Evolutionary conservation across 2,797 vertebrate genomes (phyloP), one percentile per base, ranked within the genome.

Genomic region (Coregonus suidteri): DNA sequence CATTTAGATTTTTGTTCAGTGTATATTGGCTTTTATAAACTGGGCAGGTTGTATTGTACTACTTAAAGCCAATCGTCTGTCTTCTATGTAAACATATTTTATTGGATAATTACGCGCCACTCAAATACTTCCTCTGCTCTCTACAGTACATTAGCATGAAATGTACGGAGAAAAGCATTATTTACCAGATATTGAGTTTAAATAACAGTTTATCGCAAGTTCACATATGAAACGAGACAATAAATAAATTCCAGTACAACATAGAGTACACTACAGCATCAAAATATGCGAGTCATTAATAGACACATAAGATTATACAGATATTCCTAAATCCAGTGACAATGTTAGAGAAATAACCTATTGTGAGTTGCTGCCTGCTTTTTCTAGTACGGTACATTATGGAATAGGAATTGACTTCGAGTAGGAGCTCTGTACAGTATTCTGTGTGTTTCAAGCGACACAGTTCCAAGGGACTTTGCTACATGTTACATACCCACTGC

Each of bases 191-290:
- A 66, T 75, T 6, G 75, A 71, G 56, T 75, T 76, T 47, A 81
- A 70, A 67, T 70, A 69, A 78, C 51, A 7, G 65, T 11, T 74
- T 75, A 77, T 74, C 9, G 9, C 41, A 47, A 47, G 41, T 47
- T 47, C 41, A 47, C 82, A 78, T 3, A 83, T 64, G 76, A 82
- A 71, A 47, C 41, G 9, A 74, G 54, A 81, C 72, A 35, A 83
- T 79, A 84, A 76, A 71, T 71, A 84, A 73, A 84, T 81, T 56
- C 85, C 62, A 82, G 34, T 20, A 62, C 0, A 25, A 20, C 59
- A 41, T 41, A 25, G 41, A 47, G 41, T 25, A 64, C 78, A 81
- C 77, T 77, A 78, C 31, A 80, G 68, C 9, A 47, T 62, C 53
- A 31, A 77, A 65, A 66, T n/a, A 52, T 75, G 67, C 75, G 65